These are phyloP conservation scores for Calycopis cecrops DNA, from an alignment of 1,140 invertebrate genomes.

Conservation along the genomic window DNA sequence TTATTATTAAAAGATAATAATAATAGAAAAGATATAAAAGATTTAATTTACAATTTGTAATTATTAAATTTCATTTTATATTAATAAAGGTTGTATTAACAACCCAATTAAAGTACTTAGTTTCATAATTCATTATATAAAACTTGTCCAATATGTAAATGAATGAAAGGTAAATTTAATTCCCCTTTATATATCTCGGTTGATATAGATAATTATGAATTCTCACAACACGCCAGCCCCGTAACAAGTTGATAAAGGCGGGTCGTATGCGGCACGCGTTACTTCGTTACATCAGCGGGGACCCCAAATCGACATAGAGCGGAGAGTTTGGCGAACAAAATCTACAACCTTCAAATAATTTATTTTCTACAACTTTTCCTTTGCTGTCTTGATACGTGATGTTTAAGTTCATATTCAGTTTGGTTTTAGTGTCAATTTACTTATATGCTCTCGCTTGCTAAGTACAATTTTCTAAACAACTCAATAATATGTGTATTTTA, in stretches of 20 bases:
- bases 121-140: slow-evolving; percentile 8
- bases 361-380: slow-evolving; percentile 1
- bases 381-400: background rate
- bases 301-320: slow-evolving; percentile 27
- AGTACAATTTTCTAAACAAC: no score
- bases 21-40: no score
- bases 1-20: no score
- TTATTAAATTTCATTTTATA: no score
- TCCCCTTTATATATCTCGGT: slow-evolving; percentile 40
- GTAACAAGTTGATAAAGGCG: slow-evolving; percentile 56
- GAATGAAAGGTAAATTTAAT: slow-evolving; percentile 26
- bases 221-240: slow-evolving; percentile 38
- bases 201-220: slow-evolving; percentile 56
- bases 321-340: slow-evolving; percentile 19
- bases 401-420: slow-evolving; percentile 4
- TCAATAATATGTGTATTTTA: no score
- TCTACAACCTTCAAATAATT: background rate
- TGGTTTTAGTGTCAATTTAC: background rate
- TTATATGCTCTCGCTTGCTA: no score
- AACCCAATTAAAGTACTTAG: slow-evolving; percentile 8
- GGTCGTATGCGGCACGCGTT: slow-evolving; percentile 59
- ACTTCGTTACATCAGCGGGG: slow-evolving; percentile 46
- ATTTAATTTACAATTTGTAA: no score
- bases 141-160: slow-evolving; percentile 16
- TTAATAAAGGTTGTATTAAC: no score